Evolutionary conservation across 23 tunicate genomes (phyloP), one percentile per base, ranked within the genome.

Genomic region (Halocynthia roretzi): DNA sequence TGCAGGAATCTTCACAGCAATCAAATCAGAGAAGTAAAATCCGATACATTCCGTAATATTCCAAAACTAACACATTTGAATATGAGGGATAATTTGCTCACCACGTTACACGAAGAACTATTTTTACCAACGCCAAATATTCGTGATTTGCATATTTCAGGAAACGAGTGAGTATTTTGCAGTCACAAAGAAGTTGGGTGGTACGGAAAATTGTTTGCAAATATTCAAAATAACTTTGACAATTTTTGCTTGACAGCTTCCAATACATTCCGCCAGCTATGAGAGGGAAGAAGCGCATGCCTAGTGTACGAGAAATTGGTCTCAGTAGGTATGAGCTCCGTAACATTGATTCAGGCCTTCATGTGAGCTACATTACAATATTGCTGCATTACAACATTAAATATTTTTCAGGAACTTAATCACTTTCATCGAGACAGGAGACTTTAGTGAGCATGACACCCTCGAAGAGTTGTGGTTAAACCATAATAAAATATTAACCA

Each of bases 21-120:
- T 31, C 44, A 31, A 31, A 31, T 31, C 44, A 1, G 44, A 31
- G 61, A 68, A 67, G 58, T 77, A 10, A 72, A 77, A 21, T 54
- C 82, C 20, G 82, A 77, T 8, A 77, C 72, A 44, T 77, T 77
- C 53, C 66, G 82, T 64, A 53, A n/a, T 60, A 77, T 77, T 23
- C 82, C 82, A 62, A 50, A 22, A 7, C 57, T 77, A 44, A 18
- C 61, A 12, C 82, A 77, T 51, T 61, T 77, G n/a, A 63, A 71
- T 7, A 17, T 77, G 71, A 56, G 66, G 23, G 56, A 77, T 60
- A 77, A 77, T 72, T 12, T 7, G 2, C 58, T 77, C 12, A 77
- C 82, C 0, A 11, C 71, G 57, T 60, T 77, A 14, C 82, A 77
- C 72, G 21, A 44, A 50, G 82, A 77, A 9, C 61, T 77, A 8